Evolutionary conservation across 2,888 invertebrate species (phyloP).

Genomic region (Sminthurinus aureus): DNA sequence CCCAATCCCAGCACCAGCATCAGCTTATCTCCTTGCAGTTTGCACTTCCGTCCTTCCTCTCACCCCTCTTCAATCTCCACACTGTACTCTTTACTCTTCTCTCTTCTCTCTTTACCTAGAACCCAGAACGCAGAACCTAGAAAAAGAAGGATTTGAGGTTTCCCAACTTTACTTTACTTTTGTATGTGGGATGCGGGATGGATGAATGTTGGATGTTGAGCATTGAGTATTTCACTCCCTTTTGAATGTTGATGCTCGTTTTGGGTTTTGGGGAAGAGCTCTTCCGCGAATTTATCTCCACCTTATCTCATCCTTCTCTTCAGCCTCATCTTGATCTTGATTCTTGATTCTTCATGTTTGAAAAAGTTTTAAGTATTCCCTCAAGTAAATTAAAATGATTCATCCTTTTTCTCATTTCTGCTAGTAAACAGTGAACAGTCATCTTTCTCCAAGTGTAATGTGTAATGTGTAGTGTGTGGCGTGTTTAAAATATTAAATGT

Average conservation of each 20-base stretch:
- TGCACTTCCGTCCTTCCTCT: background rate
- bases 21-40: constrained; percentile 11
- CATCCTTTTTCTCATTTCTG: background rate
- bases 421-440: background rate
- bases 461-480: background rate
- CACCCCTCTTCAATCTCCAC: too few species aligned
- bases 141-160: too few species aligned
- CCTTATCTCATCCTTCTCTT: background rate
- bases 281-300: too few species aligned
- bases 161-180: too few species aligned
- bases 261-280: background rate
- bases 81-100: too few species aligned
- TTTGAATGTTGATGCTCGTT: background rate
- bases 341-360: too few species aligned
- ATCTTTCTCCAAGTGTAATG: background rate
- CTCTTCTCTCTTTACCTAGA: too few species aligned
- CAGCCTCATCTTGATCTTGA: too few species aligned
- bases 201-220: background rate
- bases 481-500: background rate
- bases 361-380: background rate
- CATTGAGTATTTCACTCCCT: too few species aligned
- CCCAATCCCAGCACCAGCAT: background rate
- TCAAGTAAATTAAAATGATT: constrained; percentile 8
- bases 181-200: background rate
- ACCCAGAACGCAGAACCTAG: too few species aligned